These are phyloP conservation scores for Dolichallabes microphthalmus DNA, from an alignment of 2,113 vertebrate genomes.

Conservation along the genomic window DNA sequence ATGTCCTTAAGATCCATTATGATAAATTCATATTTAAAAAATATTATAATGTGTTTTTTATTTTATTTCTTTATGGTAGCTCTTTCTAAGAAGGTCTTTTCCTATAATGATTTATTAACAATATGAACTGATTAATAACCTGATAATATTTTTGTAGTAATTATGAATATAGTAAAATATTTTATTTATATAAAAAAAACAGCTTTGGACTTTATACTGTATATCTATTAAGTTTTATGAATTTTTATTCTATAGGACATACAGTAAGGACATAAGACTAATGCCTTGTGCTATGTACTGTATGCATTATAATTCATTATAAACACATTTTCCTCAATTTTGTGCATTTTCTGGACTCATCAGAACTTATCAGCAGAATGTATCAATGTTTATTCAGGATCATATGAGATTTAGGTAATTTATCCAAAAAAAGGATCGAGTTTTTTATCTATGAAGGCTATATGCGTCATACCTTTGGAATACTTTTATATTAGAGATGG, in stretches of 20 bases:
- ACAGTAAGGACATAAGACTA: no score
- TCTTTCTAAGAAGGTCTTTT: neutral
- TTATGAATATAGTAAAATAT: neutral
- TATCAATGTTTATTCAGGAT: neutral
- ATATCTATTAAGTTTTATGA: neutral
- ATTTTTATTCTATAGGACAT: neutral
- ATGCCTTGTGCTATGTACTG: neutral
- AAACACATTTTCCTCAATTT: neutral
- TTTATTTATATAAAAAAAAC: neutral
- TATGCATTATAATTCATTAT: neutral
- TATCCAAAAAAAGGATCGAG: neutral
- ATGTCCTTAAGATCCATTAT: neutral
- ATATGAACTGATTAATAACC: neutral
- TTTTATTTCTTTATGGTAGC: no score
- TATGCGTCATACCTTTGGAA: neutral
- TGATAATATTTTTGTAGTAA: neutral
- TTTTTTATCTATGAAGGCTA: neutral
- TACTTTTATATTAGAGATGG: neutral
- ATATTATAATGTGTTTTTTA: neutral
- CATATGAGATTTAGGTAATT: neutral
- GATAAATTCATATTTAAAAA: neutral
- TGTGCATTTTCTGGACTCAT: neutral
- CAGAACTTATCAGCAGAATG: neutral
- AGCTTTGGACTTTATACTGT: neutral
- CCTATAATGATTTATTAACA: neutral